Conservation (phyloP, 1,140 invertebrate species). For the Metopolophium dirhodum region DNA sequence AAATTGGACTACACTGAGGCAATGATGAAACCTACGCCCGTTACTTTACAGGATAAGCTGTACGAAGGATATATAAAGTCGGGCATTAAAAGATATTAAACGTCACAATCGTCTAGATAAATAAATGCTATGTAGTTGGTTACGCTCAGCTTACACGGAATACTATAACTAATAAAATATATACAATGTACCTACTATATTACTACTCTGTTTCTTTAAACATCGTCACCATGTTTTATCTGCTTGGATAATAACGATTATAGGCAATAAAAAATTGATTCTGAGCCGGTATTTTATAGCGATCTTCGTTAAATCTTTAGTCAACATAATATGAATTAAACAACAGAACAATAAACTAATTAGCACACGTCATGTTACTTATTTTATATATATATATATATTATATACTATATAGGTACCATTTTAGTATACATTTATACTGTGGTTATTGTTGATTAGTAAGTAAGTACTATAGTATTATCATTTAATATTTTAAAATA, state of each 20-base stretch:
- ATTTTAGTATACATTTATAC: background rate
- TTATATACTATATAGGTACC: background rate
- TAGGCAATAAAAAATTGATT: constrained; percentile 14
- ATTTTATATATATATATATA: background rate
- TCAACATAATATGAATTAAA: background rate
- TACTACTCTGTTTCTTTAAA: background rate
- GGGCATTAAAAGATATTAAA: background rate
- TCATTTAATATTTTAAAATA: background rate
- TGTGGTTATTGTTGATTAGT: background rate
- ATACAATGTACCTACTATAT: background rate
- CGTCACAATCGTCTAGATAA: background rate
- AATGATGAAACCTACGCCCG: constrained; percentile 49
- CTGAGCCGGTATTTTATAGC: background rate
- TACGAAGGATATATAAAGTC: constrained; percentile 41
- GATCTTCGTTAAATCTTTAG: background rate
- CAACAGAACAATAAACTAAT: constrained; percentile 4
- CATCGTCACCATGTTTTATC: background rate
- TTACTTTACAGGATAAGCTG: constrained; percentile 22
- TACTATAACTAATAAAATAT: background rate
- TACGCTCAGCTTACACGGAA: background rate
- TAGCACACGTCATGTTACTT: background rate
- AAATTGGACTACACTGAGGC: constrained; percentile 54
- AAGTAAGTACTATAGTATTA: background rate
- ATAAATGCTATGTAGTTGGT: background rate
- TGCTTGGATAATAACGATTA: background rate